Evolutionary conservation across 1,140 invertebrate genomes (phyloP).

Genomic region (Andrena cerasifolii): DNA sequence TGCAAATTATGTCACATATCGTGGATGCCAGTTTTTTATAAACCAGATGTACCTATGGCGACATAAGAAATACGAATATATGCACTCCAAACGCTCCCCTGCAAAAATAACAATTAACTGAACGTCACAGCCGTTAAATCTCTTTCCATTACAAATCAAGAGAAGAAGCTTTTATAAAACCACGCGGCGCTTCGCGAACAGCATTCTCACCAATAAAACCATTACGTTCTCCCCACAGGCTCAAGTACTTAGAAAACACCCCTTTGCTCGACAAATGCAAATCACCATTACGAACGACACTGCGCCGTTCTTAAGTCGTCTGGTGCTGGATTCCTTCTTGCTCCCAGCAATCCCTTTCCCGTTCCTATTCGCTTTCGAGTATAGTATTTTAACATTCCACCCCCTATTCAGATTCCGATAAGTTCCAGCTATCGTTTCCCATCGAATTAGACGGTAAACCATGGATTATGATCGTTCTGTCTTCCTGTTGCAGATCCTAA

Average conservation of each 20-base stretch:
- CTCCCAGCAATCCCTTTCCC: conserved; percentile 14
- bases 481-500: conserved; percentile 70
- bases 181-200: too few relatives aligned
- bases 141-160: too few relatives aligned
- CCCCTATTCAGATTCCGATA: not conserved
- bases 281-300: conserved; percentile 13
- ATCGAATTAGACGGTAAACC: conserved; percentile 4
- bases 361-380: not conserved
- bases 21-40: conserved; percentile 37
- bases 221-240: not conserved
- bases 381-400: not conserved
- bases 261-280: not conserved
- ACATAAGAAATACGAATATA: too few relatives aligned
- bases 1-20: conserved; percentile 43
- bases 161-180: too few relatives aligned
- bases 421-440: not conserved
- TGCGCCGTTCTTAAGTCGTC: conserved; percentile 51
- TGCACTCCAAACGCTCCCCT: too few relatives aligned
- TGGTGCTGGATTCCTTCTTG: conserved; percentile 54
- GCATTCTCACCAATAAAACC: not conserved
- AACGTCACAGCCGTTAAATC: too few relatives aligned
- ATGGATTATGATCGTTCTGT: not conserved
- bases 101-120: too few relatives aligned
- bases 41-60: conserved; percentile 33
- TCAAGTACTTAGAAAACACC: not conserved